Conservation (phyloP, 2,113 vertebrate species). For the Gavialis gangeticus region DNA sequence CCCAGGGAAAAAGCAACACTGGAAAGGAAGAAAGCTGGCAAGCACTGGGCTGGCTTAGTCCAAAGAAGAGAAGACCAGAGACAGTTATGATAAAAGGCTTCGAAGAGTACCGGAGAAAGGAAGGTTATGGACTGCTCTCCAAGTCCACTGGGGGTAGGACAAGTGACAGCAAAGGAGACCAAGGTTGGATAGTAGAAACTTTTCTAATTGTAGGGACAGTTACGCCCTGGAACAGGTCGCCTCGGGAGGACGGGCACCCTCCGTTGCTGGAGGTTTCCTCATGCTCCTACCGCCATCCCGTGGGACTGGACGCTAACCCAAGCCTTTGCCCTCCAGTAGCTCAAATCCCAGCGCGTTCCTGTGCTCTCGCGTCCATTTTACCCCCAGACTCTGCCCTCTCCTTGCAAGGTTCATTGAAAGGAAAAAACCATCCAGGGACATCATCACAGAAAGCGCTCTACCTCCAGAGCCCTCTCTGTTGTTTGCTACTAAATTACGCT, state of each 20-base stretch:
- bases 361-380: neutral
- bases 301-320: neutral
- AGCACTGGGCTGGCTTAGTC: no score
- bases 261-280: neutral
- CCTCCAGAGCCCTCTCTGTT: neutral
- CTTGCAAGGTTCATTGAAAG: neutral
- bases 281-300: neutral
- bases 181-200: no score
- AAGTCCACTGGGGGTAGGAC: no score
- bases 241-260: no score
- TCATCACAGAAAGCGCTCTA: neutral
- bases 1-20: neutral
- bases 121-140: no score
- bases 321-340: neutral
- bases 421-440: neutral
- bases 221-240: no score
- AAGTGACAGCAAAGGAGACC: no score
- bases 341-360: neutral
- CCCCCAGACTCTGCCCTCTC: neutral
- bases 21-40: neutral
- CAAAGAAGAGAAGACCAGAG: no score
- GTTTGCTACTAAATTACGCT: neutral
- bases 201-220: no score
- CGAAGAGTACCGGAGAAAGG: no score
- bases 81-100: no score